Evolutionary conservation across 2,888 invertebrate genomes (phyloP).

Genomic region (Drosophila mettleri): DNA sequence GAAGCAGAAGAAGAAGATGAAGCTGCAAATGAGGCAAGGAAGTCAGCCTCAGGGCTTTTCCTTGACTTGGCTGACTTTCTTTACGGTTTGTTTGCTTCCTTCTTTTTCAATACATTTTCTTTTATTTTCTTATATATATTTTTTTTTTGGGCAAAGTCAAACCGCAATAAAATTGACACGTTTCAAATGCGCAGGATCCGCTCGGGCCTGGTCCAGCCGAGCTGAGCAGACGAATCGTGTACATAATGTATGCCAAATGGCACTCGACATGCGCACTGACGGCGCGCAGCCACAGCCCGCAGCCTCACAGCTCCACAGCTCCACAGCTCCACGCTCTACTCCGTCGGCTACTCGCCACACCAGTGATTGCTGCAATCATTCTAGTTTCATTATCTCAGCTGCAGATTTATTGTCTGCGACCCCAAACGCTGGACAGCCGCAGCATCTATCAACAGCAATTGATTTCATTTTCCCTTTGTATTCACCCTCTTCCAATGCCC

Average conservation of each 20-base stretch:
- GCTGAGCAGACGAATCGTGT: constrained; percentile 16
- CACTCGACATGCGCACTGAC: constrained; percentile 67
- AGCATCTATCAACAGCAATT: constrained; percentile 66
- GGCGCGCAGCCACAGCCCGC: constrained; percentile 25
- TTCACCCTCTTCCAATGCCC: constrained; percentile 2
- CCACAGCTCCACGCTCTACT: neutral
- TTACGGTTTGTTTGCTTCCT: neutral
- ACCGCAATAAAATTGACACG: constrained; percentile 80
- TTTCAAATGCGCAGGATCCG: constrained; percentile 70
- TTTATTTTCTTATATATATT: too few relatives aligned
- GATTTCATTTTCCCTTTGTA: constrained; percentile 66
- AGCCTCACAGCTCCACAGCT: neutral
- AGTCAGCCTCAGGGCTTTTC: constrained; percentile 20
- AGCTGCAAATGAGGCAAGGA: neutral
- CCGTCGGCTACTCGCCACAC: constrained; percentile 68
- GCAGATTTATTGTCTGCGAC: constrained; percentile 69
- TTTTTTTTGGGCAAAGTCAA: constrained; percentile 65
- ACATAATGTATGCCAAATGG: constrained; percentile 62
- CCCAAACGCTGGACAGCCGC: constrained; percentile 36
- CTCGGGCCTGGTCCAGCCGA: constrained; percentile 11
- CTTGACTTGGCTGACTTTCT: constrained; percentile 25
- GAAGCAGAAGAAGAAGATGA: constrained; percentile 9
- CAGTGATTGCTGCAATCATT: constrained; percentile 84
- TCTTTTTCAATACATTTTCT: constrained; percentile 3
- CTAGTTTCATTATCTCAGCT: constrained; percentile 83